A percentile compares a stretch with the other conserved stretches of the same genome.
phyloP scores from a whole-genome alignment of 1,140 invertebrate genomes.

The Platorchestia sp. region DNA sequence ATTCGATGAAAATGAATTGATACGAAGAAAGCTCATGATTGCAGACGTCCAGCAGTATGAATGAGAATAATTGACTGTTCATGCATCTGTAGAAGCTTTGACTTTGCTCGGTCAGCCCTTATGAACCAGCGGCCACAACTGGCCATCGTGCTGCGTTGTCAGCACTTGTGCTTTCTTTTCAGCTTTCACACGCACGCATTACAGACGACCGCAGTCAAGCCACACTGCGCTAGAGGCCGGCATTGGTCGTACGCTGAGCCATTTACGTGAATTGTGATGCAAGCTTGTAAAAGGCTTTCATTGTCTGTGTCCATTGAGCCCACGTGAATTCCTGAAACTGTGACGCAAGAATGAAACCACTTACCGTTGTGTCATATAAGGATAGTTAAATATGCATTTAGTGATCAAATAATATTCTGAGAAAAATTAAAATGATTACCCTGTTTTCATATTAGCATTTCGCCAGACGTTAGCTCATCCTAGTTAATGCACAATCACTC shows the following conservation, averaged over 20 bases:
- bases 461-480: not conserved
- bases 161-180: slow-evolving; percentile 32
- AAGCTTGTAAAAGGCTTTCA: not conserved
- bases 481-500: not conserved
- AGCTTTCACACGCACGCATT: slow-evolving; percentile 15
- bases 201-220: not conserved
- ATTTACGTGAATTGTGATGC: not conserved
- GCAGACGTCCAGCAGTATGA: no score
- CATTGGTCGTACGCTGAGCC: not conserved
- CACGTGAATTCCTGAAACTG: no score
- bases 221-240: not conserved
- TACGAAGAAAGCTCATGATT: no score
- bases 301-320: not conserved
- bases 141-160: not conserved
- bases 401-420: not conserved
- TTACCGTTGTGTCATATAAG: not conserved
- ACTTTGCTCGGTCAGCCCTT: not conserved
- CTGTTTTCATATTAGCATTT: not conserved
- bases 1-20: no score
- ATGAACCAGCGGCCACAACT: not conserved
- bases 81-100: not conserved
- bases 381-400: not conserved
- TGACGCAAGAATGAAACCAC: not conserved
- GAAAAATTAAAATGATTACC: not conserved
- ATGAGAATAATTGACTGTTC: not conserved